These are phyloP conservation scores for Meriones psammophilus DNA, from an alignment of 2,797 vertebrate species.

Conservation along the genomic window DNA sequence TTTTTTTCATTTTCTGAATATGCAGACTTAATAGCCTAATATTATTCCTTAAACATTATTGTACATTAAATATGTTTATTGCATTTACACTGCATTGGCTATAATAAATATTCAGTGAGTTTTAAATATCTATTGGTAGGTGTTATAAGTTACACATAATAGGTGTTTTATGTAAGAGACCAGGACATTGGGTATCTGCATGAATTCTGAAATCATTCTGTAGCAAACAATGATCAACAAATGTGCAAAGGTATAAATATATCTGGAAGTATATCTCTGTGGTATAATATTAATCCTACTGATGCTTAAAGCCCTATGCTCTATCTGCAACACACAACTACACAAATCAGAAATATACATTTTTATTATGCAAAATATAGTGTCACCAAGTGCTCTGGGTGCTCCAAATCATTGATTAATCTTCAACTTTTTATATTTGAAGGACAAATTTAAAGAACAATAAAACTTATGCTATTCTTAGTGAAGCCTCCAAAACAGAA, in stretches of 20 bases:
- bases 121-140: neutral
- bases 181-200: neutral
- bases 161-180: neutral
- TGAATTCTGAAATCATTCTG: neutral
- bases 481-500: neutral
- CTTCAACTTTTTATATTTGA: neutral
- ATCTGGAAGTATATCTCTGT: neutral
- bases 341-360: neutral
- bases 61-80: neutral
- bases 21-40: neutral
- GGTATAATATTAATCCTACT: neutral
- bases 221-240: neutral
- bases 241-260: neutral
- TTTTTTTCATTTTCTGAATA: neutral
- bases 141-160: neutral
- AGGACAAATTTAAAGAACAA: neutral
- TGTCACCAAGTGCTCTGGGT: neutral
- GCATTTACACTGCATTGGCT: neutral
- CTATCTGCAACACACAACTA: neutral
- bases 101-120: neutral
- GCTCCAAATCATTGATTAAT: neutral
- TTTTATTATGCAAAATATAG: neutral
- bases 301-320: neutral
- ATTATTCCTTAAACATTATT: neutral
- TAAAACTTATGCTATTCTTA: neutral